phyloP scores from a whole-genome alignment of 2,113 vertebrate genomes.

The Lepisosteus oculatus region DNA sequence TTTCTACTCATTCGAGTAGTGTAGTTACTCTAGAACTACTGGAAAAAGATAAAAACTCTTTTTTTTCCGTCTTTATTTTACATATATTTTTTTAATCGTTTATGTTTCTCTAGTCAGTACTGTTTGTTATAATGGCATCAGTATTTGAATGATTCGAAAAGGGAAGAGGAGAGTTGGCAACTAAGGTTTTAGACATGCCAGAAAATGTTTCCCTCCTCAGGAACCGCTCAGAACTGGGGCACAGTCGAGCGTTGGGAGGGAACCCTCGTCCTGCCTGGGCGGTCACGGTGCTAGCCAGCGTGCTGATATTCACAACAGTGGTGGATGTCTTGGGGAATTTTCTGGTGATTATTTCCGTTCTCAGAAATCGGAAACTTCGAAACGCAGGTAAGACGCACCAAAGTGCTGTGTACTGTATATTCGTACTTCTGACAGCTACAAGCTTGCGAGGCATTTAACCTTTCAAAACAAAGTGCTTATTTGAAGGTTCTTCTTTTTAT shows the following conservation, averaged over 20 bases:
- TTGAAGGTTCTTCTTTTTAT: too few species aligned
- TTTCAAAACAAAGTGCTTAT: too few species aligned
- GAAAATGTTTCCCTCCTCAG: slow-evolving; percentile 61
- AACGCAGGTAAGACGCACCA: slow-evolving; percentile 72
- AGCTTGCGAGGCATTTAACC: too few species aligned
- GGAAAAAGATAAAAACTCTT: background rate
- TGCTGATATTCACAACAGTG: slow-evolving; percentile 82
- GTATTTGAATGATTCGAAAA: slow-evolving; percentile 28
- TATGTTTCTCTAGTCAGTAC: background rate
- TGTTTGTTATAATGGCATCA: background rate
- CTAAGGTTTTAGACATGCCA: slow-evolving; percentile 58
- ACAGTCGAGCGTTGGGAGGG: slow-evolving; percentile 41
- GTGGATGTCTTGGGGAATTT: slow-evolving; percentile 83
- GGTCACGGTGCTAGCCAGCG: slow-evolving; percentile 70
- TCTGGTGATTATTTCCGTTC: slow-evolving; percentile 80
- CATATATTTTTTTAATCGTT: background rate
- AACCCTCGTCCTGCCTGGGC: slow-evolving; percentile 70
- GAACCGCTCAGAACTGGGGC: slow-evolving; percentile 67
- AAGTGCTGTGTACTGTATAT: too few species aligned
- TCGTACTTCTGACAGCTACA: too few species aligned
- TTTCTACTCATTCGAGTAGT: slow-evolving; percentile 14
- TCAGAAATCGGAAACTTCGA: slow-evolving; percentile 82
- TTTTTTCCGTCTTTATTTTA: background rate
- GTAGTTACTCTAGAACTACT: background rate
- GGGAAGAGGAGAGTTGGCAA: slow-evolving; percentile 4